These are phyloP conservation scores for Poeciliopsis paucimaculata DNA, from an alignment of 2,797 vertebrate species.

Conservation along the genomic window DNA sequence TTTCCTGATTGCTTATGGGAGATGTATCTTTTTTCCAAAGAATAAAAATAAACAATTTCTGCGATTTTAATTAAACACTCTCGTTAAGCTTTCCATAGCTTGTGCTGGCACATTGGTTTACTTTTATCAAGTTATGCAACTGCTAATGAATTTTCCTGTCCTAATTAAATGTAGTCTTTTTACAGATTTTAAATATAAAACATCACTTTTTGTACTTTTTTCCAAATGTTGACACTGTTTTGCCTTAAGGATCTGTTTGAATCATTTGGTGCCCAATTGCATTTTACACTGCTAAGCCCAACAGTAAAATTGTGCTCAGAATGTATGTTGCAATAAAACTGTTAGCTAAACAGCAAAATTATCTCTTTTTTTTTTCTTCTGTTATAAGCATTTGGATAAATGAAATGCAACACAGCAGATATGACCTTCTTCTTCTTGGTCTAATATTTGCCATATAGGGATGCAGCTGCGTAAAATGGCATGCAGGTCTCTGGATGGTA, in stretches of 20 bases:
- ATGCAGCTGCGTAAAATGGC: conserved; percentile 57
- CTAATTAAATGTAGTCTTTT: conserved; percentile 12
- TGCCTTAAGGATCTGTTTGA: conserved; percentile 16
- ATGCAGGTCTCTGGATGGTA: conserved; percentile 49
- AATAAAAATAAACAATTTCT: conserved; percentile 46
- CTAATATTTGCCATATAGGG: conserved; percentile 54
- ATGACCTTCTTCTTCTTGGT: conserved; percentile 48
- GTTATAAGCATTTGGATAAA: conserved; percentile 16
- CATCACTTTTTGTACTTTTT: neutral
- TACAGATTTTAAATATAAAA: conserved; percentile 18
- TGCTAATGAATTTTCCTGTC: neutral
- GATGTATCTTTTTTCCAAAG: conserved; percentile 26
- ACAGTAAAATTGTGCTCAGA: conserved; percentile 37
- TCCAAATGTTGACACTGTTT: neutral
- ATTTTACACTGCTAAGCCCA: conserved; percentile 21
- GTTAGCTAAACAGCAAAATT: conserved; percentile 6
- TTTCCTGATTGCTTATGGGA: conserved; percentile 37
- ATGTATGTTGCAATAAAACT: conserved; percentile 26
- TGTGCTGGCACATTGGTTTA: conserved; percentile 11
- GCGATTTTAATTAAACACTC: conserved; percentile 36
- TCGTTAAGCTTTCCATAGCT: conserved; percentile 21
- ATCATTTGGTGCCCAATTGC: conserved; percentile 8
- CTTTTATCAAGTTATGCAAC: conserved; percentile 29
- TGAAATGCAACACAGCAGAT: conserved; percentile 44
- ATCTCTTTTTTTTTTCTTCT: neutral